Evolutionary conservation across 2,113 vertebrate species (phyloP).

Genomic region (Struthio camelus): DNA sequence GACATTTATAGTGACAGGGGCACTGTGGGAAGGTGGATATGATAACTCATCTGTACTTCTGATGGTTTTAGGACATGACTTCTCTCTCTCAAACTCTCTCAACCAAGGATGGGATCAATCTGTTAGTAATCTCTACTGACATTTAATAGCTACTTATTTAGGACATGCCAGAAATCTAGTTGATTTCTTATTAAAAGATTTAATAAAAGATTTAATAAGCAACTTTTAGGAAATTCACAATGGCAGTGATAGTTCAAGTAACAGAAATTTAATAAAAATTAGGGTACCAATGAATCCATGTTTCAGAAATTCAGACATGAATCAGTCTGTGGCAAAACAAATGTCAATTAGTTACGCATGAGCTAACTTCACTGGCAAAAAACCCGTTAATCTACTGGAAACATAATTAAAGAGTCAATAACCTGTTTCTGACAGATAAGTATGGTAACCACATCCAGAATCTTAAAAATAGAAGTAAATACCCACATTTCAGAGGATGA

Average conservation of each 20-base stretch:
- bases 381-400: neutral
- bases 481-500: neutral
- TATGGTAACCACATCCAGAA: neutral
- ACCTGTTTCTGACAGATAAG: neutral
- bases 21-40: too few species aligned
- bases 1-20: too few species aligned
- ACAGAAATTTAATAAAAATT: neutral
- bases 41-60: neutral
- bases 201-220: too few species aligned
- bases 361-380: neutral
- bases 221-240: neutral
- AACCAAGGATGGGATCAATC: neutral
- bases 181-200: neutral
- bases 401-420: neutral
- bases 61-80: neutral
- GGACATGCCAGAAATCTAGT: neutral
- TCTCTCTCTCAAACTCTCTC: neutral
- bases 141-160: neutral
- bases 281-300: neutral
- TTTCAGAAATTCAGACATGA: neutral
- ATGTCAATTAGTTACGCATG: neutral
- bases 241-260: neutral
- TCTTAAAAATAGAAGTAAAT: neutral
- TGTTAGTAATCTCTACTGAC: neutral
- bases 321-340: neutral